Conservation (phyloP, 2,113 vertebrate genomes). For the Carettochelys insculpta region DNA sequence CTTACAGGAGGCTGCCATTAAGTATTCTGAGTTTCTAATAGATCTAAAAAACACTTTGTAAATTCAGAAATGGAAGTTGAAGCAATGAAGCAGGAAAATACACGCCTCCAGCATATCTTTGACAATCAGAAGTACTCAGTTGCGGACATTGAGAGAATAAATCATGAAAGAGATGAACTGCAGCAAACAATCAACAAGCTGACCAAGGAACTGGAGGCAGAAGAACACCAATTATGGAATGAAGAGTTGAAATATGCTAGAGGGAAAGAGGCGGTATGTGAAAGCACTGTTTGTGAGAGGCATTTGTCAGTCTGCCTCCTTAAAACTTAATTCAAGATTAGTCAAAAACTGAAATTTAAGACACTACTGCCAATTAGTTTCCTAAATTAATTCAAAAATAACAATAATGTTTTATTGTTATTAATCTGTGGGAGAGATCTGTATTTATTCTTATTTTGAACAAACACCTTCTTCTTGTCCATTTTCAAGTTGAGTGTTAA, state of each 20-base stretch:
- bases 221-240: slow-evolving; percentile 90
- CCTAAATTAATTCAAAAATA: not conserved
- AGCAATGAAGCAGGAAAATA: slow-evolving; percentile 84
- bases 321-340: not conserved
- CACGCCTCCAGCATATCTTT: slow-evolving; percentile 82
- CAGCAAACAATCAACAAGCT: slow-evolving; percentile 87
- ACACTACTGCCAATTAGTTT: not conserved
- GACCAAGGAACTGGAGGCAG: slow-evolving; percentile 85
- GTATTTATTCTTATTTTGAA: not conserved
- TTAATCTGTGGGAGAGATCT: not conserved
- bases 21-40: not conserved
- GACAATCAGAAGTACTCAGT: slow-evolving; percentile 93
- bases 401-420: not conserved
- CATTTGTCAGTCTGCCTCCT: not conserved
- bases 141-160: slow-evolving; percentile 93
- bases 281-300: not conserved
- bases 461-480: not conserved
- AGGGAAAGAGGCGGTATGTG: slow-evolving; percentile 88
- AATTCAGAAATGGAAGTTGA: slow-evolving; percentile 84
- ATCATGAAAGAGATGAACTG: slow-evolving; percentile 90
- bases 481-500: not conserved
- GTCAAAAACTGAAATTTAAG: not conserved
- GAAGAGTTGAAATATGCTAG: slow-evolving; percentile 91
- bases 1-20: not conserved
- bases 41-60: slow-evolving; percentile 13